Percentiles rank a stretch among this genome's conserved stretches.
These are phyloP conservation scores for Pseudorhiza aurosa DNA, from an alignment of 30 jellyfish, hydroid and myxozoan genomes.

Conservation along the genomic window DNA sequence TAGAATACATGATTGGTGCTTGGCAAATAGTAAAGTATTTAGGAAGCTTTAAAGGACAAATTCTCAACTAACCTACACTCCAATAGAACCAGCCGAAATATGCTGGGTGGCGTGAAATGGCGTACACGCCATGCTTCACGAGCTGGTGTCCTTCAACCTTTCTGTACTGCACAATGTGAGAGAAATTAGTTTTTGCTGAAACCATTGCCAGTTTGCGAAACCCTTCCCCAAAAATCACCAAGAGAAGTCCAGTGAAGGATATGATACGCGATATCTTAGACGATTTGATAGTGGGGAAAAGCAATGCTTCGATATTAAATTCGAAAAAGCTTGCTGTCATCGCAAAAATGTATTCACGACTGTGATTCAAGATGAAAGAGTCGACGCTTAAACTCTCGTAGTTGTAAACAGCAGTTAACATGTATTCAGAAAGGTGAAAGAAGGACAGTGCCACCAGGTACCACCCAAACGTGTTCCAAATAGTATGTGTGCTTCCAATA, in stretches of 20 bases:
- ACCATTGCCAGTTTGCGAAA: conserved; percentile 86
- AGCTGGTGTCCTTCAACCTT: conserved; percentile 70
- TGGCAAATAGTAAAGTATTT: neutral
- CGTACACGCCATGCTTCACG: conserved; percentile 84
- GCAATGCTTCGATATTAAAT: conserved; percentile 51
- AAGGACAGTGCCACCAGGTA: conserved; percentile 71
- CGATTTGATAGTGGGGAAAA: conserved; percentile 64
- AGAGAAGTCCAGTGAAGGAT: conserved; percentile 54
- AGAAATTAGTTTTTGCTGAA: conserved; percentile 81
- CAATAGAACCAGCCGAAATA: conserved; percentile 97
- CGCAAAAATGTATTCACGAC: conserved; percentile 83
- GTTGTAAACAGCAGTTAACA: conserved; percentile 83
- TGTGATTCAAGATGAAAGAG: conserved; percentile 89
- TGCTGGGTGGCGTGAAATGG: conserved; percentile 87
- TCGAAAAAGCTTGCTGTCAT: conserved; percentile 64
- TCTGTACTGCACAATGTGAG: conserved; percentile 82
- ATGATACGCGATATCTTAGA: conserved; percentile 5
- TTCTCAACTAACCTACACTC: conserved; percentile 81
- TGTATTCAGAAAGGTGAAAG: conserved; percentile 91
- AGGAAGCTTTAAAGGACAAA: neutral
- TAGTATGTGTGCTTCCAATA: conserved; percentile 17
- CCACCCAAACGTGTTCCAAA: conserved; percentile 76
- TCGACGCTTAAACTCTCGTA: conserved; percentile 45
- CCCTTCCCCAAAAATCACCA: conserved; percentile 77
- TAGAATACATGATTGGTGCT: no score